Conservation (phyloP, 2,888 invertebrate species). For the Ormyrus labotus region DNA sequence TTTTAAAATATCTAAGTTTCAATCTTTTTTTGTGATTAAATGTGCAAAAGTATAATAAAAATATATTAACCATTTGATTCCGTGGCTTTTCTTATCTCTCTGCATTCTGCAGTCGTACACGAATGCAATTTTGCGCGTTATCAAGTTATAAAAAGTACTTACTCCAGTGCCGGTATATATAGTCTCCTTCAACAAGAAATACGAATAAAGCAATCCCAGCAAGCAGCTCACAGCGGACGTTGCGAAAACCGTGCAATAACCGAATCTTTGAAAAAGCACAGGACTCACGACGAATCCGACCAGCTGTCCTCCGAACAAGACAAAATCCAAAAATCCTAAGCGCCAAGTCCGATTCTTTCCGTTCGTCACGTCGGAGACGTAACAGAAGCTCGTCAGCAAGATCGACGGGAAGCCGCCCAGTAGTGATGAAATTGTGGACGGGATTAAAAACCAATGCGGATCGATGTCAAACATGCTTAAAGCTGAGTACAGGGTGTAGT, state of each 20-base stretch:
- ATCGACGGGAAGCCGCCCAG: conserved; percentile 55
- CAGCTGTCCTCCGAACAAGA: conserved; percentile 48
- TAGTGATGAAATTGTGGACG: conserved; percentile 38
- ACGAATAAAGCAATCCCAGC: conserved; percentile 35
- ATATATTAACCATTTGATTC: too few species aligned
- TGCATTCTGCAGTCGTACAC: too few species aligned
- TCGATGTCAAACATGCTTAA: conserved; percentile 32
- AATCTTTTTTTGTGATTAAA: too few species aligned
- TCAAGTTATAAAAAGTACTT: background rate
- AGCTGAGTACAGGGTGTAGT: conserved; percentile 16
- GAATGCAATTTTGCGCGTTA: too few species aligned
- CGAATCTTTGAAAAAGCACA: conserved; percentile 21
- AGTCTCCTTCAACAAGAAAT: conserved; percentile 37
- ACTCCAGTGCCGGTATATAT: conserved; percentile 20
- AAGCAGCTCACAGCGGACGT: conserved; percentile 32
- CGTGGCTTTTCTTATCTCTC: too few species aligned
- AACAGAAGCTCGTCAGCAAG: conserved; percentile 48
- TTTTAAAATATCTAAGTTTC: too few species aligned
- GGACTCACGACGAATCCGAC: conserved; percentile 47
- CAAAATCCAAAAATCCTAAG: conserved; percentile 46
- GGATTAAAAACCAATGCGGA: conserved; percentile 36
- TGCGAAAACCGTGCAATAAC: conserved; percentile 44
- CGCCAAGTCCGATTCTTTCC: conserved; percentile 45
- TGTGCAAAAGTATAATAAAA: too few species aligned
- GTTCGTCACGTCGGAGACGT: conserved; percentile 45